Base-by-base conservation (phyloP, 2,797 vertebrate genomes). In the Taeniopygia guttata region DNA sequence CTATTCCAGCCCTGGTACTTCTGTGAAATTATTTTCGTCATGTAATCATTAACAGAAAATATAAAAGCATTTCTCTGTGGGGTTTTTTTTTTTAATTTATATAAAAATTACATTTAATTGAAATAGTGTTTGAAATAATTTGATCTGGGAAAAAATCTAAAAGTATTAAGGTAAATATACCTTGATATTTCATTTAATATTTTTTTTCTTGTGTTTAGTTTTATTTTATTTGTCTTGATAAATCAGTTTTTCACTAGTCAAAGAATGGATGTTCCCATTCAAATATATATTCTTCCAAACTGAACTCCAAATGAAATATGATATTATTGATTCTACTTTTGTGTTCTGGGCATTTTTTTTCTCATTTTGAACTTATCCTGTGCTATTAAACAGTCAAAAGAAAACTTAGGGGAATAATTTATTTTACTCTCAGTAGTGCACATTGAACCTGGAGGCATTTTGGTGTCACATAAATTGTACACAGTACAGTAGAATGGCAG, bases 381-480 rank as follows among this genome's bases (percentile, higher is more conserved):
- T 55, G 66, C 55, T 73, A 52, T 84, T 93, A 93, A 94, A 55
- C 30, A 84, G 66, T 69, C 60, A 79, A 84, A 96, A 74, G 29
- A 36, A 34, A 84, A 89, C n/a, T 29, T 84, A 74, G 3, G 32
- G 16, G 51, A 86, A 80, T 90, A 84, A 95, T 87, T 92, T 92
- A 66, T 83, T 80, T 77, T 56, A 18, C 26, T 70, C 32, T 85
- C 64, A 87, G 27, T 70, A 80, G 60, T 11, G 17, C 11, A 45
- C 60, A 46, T 77, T 64, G 81, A 89, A 80, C 72, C 64, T 77
- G 64, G 60, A 92, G 64, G 72, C 12, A 40, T 80, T 85, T 63
- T 77, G 40, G 23, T 91, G 78, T 83, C 89, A 56, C 52, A 76
- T 92, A 94, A 94, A 92, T 83, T 74, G 42, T 70, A 70, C n/a